Conservation (phyloP, 2,797 vertebrate genomes). For the Urophycis tenuis region DNA sequence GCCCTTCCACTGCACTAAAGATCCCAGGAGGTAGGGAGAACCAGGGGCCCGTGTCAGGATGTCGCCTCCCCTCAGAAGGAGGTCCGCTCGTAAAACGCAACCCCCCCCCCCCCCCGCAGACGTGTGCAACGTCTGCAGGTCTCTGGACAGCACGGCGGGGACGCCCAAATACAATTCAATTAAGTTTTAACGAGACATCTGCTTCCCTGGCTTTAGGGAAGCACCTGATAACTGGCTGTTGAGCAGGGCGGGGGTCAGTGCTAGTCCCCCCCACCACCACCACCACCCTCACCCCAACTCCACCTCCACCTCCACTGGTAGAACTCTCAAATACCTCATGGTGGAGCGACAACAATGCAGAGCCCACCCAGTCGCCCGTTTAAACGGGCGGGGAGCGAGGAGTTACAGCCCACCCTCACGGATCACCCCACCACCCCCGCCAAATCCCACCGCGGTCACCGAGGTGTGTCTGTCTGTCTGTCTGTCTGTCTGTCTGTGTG, state of each 20-base stretch:
- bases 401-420: conserved; percentile 37
- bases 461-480: background rate
- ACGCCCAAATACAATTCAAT: conserved; percentile 6
- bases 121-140: background rate
- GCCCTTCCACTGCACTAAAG: conserved; percentile 16
- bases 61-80: background rate
- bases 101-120: background rate
- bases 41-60: background rate
- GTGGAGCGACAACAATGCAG: conserved; percentile 19
- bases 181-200: conserved; percentile 40
- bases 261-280: background rate
- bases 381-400: conserved; percentile 39
- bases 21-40: background rate
- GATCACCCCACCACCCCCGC: conserved; percentile 35
- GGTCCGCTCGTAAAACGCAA: background rate
- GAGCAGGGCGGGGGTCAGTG: conserved; percentile 31
- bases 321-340: background rate
- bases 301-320: background rate
- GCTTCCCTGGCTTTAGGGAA: conserved; percentile 28
- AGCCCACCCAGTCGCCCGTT: conserved; percentile 41
- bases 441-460: conserved; percentile 15
- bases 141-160: background rate
- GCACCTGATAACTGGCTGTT: conserved; percentile 22
- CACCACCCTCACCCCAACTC: no score
- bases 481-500: no score